phyloP scores from a whole-genome alignment of 2,797 vertebrate species.

The Acridotheres tristis region DNA sequence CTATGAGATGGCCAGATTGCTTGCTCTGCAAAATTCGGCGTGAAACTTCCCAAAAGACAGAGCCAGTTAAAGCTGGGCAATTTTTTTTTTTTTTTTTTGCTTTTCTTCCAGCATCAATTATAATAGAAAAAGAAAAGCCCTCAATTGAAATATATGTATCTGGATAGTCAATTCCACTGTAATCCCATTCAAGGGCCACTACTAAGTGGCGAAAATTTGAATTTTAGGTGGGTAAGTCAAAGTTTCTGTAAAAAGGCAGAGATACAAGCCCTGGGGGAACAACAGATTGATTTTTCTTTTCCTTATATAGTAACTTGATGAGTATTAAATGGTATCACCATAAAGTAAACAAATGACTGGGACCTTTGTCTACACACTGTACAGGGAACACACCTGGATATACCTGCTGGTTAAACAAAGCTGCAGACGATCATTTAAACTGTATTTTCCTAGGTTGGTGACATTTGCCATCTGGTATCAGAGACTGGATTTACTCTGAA shows the following conservation, averaged over 20 bases:
- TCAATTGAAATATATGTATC: not conserved
- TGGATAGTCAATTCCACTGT: not conserved
- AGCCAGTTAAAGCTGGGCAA: not conserved
- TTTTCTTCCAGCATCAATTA: not conserved
- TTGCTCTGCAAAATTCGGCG: not conserved
- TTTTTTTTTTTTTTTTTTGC: not conserved
- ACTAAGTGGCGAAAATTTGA: not conserved
- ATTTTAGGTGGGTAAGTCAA: not conserved
- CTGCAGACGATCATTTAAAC: not conserved
- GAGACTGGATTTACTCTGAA: not conserved
- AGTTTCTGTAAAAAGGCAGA: not conserved
- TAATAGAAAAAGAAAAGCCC: not conserved
- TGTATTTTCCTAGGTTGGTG: not conserved
- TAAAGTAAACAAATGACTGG: not conserved
- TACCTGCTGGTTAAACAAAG: not conserved
- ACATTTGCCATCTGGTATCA: not conserved
- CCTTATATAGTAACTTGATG: not conserved
- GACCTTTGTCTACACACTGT: not conserved
- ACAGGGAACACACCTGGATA: not conserved
- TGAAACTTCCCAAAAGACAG: not conserved
- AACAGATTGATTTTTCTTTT: not conserved
- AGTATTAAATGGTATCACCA: not conserved
- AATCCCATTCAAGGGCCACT: not conserved
- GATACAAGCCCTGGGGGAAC: not conserved
- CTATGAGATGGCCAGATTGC: rapidly evolving